These are phyloP conservation scores for Drosophila auraria DNA, from an alignment of 1,140 invertebrate species.

Conservation along the genomic window DNA sequence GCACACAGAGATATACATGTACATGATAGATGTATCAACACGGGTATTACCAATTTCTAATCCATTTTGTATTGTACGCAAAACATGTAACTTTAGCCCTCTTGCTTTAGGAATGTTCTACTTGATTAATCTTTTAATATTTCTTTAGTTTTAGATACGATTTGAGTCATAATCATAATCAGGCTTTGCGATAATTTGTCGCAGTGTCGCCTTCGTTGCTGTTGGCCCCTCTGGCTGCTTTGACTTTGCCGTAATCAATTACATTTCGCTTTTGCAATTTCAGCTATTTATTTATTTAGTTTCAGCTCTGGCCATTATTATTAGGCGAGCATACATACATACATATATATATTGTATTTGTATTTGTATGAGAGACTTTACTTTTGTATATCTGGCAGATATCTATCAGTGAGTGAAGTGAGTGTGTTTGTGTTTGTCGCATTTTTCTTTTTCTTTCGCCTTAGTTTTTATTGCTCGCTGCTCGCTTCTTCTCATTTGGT, in stretches of 20 bases:
- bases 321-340: constrained; percentile 58
- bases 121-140: neutral
- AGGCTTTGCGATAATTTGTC: constrained; percentile 2
- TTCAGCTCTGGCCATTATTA: constrained; percentile 78
- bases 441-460: constrained; percentile 66
- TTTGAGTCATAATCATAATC: neutral
- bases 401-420: constrained; percentile 40
- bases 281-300: constrained; percentile 83
- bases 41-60: too few species aligned
- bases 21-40: too few species aligned
- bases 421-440: constrained; percentile 58
- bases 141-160: neutral
- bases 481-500: constrained; percentile 31
- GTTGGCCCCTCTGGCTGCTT: constrained; percentile 49
- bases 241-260: constrained; percentile 75
- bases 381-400: constrained; percentile 73
- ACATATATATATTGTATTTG: constrained; percentile 8
- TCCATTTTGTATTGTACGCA: too few species aligned
- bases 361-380: constrained; percentile 39
- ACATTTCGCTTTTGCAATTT: constrained; percentile 82
- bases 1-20: neutral
- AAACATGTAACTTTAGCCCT: too few species aligned
- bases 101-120: too few species aligned
- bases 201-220: constrained; percentile 24
- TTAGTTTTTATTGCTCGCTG: constrained; percentile 54